Conservation (phyloP, 1,140 invertebrate genomes). For the Heliconius nattereri region DNA sequence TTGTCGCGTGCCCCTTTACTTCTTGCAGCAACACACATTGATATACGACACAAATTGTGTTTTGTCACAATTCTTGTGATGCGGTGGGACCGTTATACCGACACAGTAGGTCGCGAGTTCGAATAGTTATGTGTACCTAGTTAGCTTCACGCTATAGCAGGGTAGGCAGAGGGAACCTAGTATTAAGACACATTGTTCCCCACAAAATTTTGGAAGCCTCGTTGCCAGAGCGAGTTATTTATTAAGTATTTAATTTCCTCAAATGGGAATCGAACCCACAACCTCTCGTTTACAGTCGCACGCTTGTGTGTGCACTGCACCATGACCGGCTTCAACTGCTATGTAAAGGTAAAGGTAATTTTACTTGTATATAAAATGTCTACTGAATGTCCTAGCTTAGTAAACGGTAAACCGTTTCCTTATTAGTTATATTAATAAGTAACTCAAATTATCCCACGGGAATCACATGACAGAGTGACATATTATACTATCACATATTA, state of each 20-base stretch:
- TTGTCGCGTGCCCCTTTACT: slow-evolving; percentile 14
- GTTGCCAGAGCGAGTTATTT: no score
- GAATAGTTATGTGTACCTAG: background rate
- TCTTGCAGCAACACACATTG: slow-evolving; percentile 19
- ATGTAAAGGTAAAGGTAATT: background rate
- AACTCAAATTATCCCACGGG: background rate
- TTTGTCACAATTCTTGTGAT: background rate
- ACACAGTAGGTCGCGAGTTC: slow-evolving; percentile 1
- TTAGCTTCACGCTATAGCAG: no score
- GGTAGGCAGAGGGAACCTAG: no score
- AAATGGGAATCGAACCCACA: no score
- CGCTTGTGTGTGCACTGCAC: no score
- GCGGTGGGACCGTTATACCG: background rate
- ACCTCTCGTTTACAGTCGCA: no score
- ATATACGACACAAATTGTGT: slow-evolving; percentile 23
- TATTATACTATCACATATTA: background rate
- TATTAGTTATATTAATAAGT: background rate
- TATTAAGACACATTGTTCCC: no score
- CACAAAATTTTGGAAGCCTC: no score
- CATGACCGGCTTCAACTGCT: no score
- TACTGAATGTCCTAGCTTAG: background rate
- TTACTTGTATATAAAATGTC: no score
- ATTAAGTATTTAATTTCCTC: no score
- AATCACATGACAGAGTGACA: background rate
- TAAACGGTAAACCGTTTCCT: no score